Evolutionary conservation across 2,113 vertebrate species (phyloP), one percentile per base, ranked within the genome.

Genomic region (Dasypus novemcinctus): DNA sequence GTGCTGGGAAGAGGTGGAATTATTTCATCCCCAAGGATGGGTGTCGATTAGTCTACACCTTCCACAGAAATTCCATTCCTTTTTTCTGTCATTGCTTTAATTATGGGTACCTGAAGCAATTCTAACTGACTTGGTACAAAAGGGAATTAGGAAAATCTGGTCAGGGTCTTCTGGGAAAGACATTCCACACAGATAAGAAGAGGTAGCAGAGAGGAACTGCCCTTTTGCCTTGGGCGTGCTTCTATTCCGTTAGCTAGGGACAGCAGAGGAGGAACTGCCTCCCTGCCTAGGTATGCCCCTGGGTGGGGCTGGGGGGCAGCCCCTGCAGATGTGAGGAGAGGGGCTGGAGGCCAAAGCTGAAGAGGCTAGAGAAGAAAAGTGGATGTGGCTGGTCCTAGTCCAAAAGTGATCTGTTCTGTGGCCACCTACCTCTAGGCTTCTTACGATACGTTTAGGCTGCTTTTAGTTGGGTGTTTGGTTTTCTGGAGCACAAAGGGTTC

Each of bases 41-140:
- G 57, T 38, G 29, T 10, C 54, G 87, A 18, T 92, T 25, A 29
- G 12, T 81, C 49, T 90, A 76, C 46, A 86, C 13, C 25, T 36
- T 49, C 29, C 36, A 14, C 10, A 12, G n/a, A 29, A 0, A n/a
- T 23, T 33, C 41, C 3, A 11, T n/a, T 74, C n/a, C 4, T 15
- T 23, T 23, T 74, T 61, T 27, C 83, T 25, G 71, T 61, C 17
- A 13, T 4, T 17, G 7, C 33, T 41, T 87, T 72, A 41, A 23
- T 81, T 4, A 9, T 12, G 17, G 41, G 15, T 27, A 27, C 0
- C 0, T 1, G 31, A 33, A n/a, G 64, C 41, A 36, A 66, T 27
- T 57, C 20, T 31, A 3, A 38, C 2, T 43, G 54, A 46, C 10
- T 31, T 10, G 25, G 3, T 14, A 8, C 23, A 63, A 90, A 33